phyloP scores from a whole-genome alignment of 1,140 invertebrate species.

The Anoplolepis gracilipes region DNA sequence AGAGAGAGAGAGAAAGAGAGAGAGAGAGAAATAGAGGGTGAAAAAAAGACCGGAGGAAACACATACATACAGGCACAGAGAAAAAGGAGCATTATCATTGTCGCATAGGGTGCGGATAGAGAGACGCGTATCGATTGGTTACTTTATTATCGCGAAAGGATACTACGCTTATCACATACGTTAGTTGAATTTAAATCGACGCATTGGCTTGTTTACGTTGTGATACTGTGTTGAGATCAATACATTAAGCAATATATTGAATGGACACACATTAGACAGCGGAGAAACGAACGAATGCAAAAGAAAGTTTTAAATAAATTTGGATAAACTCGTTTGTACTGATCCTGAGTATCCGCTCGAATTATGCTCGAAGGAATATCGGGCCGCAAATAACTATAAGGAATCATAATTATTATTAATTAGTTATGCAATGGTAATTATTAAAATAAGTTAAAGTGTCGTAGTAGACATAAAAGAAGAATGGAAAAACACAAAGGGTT shows the following conservation, averaged over 20 bases:
- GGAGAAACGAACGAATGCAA: not conserved
- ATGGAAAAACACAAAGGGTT: conserved; percentile 67
- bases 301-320: not conserved
- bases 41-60: not conserved
- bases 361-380: conserved; percentile 17
- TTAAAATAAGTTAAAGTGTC: conserved; percentile 69
- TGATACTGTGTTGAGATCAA: not conserved
- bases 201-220: conserved; percentile 17
- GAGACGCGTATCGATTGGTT: conserved; percentile 74
- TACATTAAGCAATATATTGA: not conserved
- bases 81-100: conserved; percentile 65
- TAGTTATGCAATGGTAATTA: conserved; percentile 3
- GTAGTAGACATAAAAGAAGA: conserved; percentile 26
- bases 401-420: conserved; percentile 56
- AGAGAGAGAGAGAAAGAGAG: not conserved
- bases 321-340: not conserved
- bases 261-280: no score
- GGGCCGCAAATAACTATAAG: conserved; percentile 34
- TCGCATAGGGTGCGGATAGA: conserved; percentile 53
- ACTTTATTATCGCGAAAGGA: conserved; percentile 74
- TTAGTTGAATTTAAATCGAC: conserved; percentile 73
- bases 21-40: not conserved
- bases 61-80: conserved; percentile 25
- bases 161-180: conserved; percentile 57
- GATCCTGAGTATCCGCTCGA: not conserved